A percentile compares a stretch with the other conserved stretches of the same genome.
Conservation (phyloP, 2,888 invertebrate genomes). For the Syrista parreyssii region DNA sequence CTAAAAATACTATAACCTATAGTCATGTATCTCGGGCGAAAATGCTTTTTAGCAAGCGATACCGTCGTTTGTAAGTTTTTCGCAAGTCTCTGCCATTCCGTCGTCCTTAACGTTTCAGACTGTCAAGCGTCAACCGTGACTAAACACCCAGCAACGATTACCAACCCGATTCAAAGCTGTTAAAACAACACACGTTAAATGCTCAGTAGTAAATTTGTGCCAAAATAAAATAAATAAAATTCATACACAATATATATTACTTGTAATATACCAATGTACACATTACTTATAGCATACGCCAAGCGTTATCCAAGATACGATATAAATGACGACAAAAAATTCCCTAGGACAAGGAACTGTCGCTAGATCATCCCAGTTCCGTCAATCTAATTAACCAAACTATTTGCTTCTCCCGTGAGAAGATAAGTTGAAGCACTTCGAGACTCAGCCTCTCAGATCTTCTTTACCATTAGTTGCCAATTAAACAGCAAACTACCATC, state of each 20-base stretch:
- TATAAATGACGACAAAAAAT: too few relatives aligned
- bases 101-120: neutral
- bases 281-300: too few relatives aligned
- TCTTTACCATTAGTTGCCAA: neutral
- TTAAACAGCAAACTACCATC: neutral
- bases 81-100: neutral
- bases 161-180: neutral
- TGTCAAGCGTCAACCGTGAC: neutral
- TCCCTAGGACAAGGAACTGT: neutral
- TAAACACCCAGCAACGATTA: neutral
- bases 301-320: too few relatives aligned
- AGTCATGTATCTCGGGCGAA: slow-evolving; percentile 25
- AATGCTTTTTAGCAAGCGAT: neutral
- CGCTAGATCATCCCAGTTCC: neutral
- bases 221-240: neutral
- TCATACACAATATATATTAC: neutral
- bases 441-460: neutral
- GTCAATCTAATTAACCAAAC: neutral
- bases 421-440: neutral
- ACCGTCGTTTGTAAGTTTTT: neutral
- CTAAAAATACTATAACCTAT: neutral
- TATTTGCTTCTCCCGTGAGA: neutral
- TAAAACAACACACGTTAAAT: neutral
- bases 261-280: too few relatives aligned
- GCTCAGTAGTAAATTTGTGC: neutral